Base-by-base conservation (phyloP, 2,888 invertebrate species). In the Eutolmus rufibarbis region DNA sequence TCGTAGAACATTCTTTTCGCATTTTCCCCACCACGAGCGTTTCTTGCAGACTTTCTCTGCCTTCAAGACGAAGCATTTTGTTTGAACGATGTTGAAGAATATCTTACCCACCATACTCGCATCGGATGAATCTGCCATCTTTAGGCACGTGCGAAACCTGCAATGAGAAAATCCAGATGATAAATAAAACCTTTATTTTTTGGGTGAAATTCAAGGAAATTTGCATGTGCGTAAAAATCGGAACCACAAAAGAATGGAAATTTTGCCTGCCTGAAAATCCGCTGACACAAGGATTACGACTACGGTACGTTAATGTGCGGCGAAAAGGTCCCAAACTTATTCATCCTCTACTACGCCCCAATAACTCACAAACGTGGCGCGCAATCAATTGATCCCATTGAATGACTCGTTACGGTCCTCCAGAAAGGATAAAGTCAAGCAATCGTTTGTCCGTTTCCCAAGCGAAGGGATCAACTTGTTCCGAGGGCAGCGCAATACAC, bases 61-160 rank as follows among this genome's bases (percentile, higher is more conserved):
- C 90, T 96, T 96, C 74, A 99, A 93, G 0, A 96, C 95, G 93
- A 99, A 98, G 91, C 99, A 99, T 91, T 97, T 97, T 0, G 97
- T 97, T 91, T 97, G 97, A n/a, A 98, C 96, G 76, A 98, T 94
- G 93, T 98, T 98, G 95, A 99, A 99, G 94, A 98, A 99, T 46
- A 98, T 94, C 90, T 97, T 97, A 3, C 98, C 98, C 86, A 98
- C 97, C 93, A 98, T 94, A 91, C 97, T 97, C 9, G 98, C 97
- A 12, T 97, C 96, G 7, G 96, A 96, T 0, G 97, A 97, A 89
- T 95, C 95, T 0, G 97, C 96, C 93, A 97, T 95, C 92, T 98
- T 97, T 89, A 99, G 94, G 91, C 98, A 99, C 23, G 98, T 96
- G 88, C 98, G 96, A 92, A 98, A 98, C 91, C 98, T 98, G 94